These are phyloP conservation scores for Serrognathus titanus DNA, from an alignment of 2,888 invertebrate species.

Conservation along the genomic window DNA sequence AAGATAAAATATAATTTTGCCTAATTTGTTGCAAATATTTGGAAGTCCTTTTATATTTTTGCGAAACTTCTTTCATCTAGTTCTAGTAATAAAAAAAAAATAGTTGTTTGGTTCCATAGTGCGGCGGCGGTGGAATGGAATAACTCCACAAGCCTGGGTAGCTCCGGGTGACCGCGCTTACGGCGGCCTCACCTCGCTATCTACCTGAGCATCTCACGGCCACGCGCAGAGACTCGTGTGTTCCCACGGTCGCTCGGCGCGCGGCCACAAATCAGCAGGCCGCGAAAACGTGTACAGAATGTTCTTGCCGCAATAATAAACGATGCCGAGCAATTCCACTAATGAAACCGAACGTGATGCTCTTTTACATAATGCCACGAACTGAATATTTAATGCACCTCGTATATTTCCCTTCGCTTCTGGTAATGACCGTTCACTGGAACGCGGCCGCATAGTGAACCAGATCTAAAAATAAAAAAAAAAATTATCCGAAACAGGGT, in stretches of 20 bases:
- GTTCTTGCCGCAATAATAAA: constrained; percentile 16
- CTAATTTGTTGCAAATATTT: no score
- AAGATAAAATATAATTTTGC: no score
- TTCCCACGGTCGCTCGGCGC: constrained; percentile 21
- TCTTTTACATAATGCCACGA: not conserved
- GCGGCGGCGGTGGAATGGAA: not conserved
- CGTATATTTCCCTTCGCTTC: no score
- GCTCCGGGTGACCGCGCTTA: constrained; percentile 4
- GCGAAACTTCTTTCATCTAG: no score
- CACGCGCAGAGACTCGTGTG: constrained; percentile 21
- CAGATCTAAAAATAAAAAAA: no score
- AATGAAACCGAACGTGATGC: constrained; percentile 10
- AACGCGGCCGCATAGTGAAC: no score
- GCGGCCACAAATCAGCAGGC: constrained; percentile 22
- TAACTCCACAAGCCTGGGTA: not conserved
- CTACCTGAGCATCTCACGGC: constrained; percentile 22
- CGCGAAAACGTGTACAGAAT: constrained; percentile 21
- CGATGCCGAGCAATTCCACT: constrained; percentile 14
- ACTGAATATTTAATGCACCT: no score
- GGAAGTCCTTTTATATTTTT: no score
- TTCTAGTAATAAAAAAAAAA: no score
- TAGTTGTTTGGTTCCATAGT: not conserved
- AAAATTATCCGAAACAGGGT: no score
- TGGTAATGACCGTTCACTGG: no score
- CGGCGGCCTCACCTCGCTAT: constrained; percentile 11